Conservation (phyloP, 2,113 vertebrate species). For the Anguilla rostrata region DNA sequence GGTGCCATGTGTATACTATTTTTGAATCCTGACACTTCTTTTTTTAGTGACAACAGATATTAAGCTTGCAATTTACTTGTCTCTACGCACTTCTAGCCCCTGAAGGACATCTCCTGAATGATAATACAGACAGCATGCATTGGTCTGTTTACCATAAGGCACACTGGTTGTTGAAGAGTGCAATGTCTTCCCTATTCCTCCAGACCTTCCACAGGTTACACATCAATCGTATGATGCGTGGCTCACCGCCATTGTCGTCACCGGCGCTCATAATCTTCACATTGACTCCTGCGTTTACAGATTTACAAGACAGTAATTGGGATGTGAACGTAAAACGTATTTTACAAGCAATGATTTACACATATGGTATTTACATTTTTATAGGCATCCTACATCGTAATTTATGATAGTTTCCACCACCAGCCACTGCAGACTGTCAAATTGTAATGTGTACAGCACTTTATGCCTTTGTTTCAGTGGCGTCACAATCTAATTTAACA, state of each 20-base stretch:
- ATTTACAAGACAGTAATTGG: not conserved
- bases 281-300: not conserved
- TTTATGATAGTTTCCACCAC: not conserved
- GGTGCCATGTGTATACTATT: too few species aligned
- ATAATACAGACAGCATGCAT: not conserved
- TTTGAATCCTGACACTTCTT: too few species aligned
- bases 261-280: not conserved
- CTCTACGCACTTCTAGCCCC: not conserved
- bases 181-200: not conserved
- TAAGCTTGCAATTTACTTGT: too few species aligned
- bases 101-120: not conserved
- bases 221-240: not conserved
- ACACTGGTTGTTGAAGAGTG: not conserved
- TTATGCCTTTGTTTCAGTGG: too few species aligned
- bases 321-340: not conserved
- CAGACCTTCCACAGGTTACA: not conserved
- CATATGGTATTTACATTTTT: not conserved
- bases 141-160: not conserved
- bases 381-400: not conserved
- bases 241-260: not conserved
- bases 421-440: not conserved
- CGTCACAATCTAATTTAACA: not conserved
- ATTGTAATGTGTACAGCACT: not conserved
- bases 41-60: too few species aligned
- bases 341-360: not conserved